A percentile compares a stretch with the other conserved stretches of the same genome.
Evolutionary conservation across 2,113 vertebrate genomes (phyloP).

Genomic region (Patagioenas fasciata): DNA sequence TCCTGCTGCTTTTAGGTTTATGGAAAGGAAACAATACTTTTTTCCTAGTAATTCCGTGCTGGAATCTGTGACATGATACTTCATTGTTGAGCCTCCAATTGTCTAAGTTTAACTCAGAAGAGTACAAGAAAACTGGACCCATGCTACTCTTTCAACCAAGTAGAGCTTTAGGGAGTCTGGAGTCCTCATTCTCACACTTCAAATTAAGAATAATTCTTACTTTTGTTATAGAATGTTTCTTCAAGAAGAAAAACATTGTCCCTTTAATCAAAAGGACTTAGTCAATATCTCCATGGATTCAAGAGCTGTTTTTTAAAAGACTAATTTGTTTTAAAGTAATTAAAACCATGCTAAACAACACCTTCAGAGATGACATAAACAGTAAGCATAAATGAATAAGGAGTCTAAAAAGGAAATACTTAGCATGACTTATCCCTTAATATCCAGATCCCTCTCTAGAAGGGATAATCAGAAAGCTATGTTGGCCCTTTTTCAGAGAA

Average conservation of each 20-base stretch:
- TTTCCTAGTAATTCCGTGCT: not conserved
- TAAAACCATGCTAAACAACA: slow-evolving; percentile 49
- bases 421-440: slow-evolving; percentile 41
- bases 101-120: not conserved
- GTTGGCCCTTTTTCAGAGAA: slow-evolving; percentile 34
- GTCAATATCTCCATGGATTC: slow-evolving; percentile 12
- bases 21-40: not conserved
- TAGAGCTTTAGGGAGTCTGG: not conserved
- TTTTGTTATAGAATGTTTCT: not conserved
- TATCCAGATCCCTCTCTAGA: slow-evolving; percentile 31
- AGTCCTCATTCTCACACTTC: not conserved
- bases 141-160: accelerated
- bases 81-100: not conserved
- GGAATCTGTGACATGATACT: not conserved
- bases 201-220: slow-evolving; percentile 3
- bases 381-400: slow-evolving; percentile 29
- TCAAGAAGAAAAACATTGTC: not conserved
- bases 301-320: not conserved
- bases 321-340: slow-evolving; percentile 42
- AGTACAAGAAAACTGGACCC: not conserved
- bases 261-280: slow-evolving; percentile 31
- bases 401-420: slow-evolving; percentile 50
- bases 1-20: not conserved
- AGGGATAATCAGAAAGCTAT: slow-evolving; percentile 57
- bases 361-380: slow-evolving; percentile 54